Base-by-base conservation (phyloP, 1,140 invertebrate species). In the Pseudomyrmex sp. region DNA sequence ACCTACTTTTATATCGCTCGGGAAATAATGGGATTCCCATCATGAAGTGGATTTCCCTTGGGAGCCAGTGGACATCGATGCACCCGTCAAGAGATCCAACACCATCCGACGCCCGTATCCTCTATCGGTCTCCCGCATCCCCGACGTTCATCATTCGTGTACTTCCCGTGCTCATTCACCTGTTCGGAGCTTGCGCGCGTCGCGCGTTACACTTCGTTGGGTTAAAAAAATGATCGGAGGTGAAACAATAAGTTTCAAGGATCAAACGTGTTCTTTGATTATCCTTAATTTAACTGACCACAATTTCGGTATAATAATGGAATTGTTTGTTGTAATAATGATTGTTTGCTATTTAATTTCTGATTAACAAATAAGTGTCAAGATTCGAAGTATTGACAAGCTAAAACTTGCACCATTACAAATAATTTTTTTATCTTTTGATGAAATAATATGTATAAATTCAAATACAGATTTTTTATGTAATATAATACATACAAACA, bases 11-110 rank as follows among this genome's bases (percentile, higher is more conserved):
- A 94, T 94, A 94, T 94, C 90, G 93, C 90, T 91, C 91, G 89
- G 93, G 91, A 94, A 94, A 94, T 94, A 94, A 94, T 94, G 94
- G 94, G 93, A 94, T 94, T 94, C 93, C 93, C 93, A 94, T 94
- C 94, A 94, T 94, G 93, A 94, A 94, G 93, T 94, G 93, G 93
- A 94, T 94, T 94, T 94, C 93, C 94, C 93, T 91, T 72, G 93
- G 92, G 94, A 92, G 89, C 82, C 86, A 89, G 90, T 92, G 93
- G 93, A 94, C 93, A 94, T 94, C 93, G 92, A 94, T 94, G 93
- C 93, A 93, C 92, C 91, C 91, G 92, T 94, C 93, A 94, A 93
- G 93, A 93, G 93, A 92, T 93, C 91, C 93, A 93, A 91, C 90
- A 86, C 90, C 87, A 84, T 91, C 89, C 91, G 83, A 85, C 84